Percentiles rank a stretch among this genome's conserved stretches.
These are phyloP conservation scores for Orbicella faveolata DNA, from an alignment of 64 coral and sea anemone genomes.

Conservation along the genomic window DNA sequence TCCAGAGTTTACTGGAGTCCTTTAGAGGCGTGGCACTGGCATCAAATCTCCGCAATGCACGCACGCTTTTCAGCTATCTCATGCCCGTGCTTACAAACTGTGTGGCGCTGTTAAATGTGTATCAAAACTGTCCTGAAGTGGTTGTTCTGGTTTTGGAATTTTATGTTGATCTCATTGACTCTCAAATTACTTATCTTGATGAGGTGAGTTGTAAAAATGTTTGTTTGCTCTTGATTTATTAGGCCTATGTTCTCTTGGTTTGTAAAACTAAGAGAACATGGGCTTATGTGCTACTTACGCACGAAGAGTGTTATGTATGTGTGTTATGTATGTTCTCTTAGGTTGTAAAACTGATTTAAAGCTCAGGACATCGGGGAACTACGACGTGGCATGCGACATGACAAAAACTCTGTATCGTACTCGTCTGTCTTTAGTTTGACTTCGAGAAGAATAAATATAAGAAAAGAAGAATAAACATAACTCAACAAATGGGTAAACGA, in stretches of 20 bases:
- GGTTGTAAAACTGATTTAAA: neutral
- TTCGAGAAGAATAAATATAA: too few species aligned
- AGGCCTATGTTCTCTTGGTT: neutral
- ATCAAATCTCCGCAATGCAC: slow-evolving; percentile 56
- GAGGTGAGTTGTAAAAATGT: slow-evolving; percentile 53
- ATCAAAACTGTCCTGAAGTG: slow-evolving; percentile 89
- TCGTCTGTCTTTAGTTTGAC: too few species aligned
- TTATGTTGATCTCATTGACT: slow-evolving; percentile 76
- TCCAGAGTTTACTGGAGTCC: slow-evolving; percentile 76
- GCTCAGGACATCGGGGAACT: too few species aligned
- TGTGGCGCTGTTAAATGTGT: slow-evolving; percentile 69
- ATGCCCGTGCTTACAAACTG: slow-evolving; percentile 69
- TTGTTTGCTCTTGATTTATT: neutral
- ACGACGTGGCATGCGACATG: too few species aligned
- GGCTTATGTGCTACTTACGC: too few species aligned
- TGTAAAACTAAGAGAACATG: neutral
- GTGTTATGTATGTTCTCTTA: neutral
- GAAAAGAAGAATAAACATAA: too few species aligned
- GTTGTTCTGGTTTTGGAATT: slow-evolving; percentile 79
- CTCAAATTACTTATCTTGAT: slow-evolving; percentile 63
- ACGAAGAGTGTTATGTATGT: too few species aligned
- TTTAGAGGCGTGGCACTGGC: slow-evolving; percentile 86
- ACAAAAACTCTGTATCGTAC: too few species aligned
- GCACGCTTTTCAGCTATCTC: slow-evolving; percentile 67
- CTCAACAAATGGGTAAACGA: too few species aligned